Base-by-base conservation (phyloP, 2,797 vertebrate genomes). In the Agapornis canus region DNA sequence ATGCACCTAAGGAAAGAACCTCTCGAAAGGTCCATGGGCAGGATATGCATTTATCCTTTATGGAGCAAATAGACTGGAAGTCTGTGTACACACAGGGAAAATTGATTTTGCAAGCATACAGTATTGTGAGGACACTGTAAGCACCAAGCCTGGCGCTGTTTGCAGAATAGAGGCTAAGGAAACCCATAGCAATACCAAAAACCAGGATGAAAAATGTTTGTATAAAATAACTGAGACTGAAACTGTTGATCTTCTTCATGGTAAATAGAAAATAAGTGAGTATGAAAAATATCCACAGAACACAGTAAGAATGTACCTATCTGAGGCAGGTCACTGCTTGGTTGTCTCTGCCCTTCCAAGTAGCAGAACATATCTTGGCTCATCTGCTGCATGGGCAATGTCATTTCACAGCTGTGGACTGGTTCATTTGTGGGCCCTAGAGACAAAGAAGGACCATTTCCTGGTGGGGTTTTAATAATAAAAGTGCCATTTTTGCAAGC, bases 361-460 rank as follows among this genome's bases (percentile, higher is more conserved):
- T 8, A 21, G 21, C 39, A 29, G 43, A 51, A 61, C 56, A 17
- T 14, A 19, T 19, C 43, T 18, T 45, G 19, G 1, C 54, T 49
- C 6, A 0, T 16, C 31, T 32, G 54, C 81, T 16, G 20, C 26
- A 11, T 0, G 6, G 56, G 51, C 70, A 8, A 5, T 3, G 27
- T 11, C 23, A 18, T 40, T 25, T 27, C 45, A 25, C 40, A 72
- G 47, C 83, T 59, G 80, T 29, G 6, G 8, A 9, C n/a, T 57
- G 29, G 43, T 27, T 43, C n/a, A 23, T 20, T 35, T 37, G 2
- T 15, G 63, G 59, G 39, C 23, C 57, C 4, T 37, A 31, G 40
- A 56, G 68, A 56, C 13, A 52, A 42, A 43, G 8, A 32, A 47
- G 3, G 40, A 48, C 47, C 11, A 21, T 29, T 29, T 37, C n/a